phyloP scores from a whole-genome alignment of 2,113 vertebrate genomes.

The Albula glossodonta region DNA sequence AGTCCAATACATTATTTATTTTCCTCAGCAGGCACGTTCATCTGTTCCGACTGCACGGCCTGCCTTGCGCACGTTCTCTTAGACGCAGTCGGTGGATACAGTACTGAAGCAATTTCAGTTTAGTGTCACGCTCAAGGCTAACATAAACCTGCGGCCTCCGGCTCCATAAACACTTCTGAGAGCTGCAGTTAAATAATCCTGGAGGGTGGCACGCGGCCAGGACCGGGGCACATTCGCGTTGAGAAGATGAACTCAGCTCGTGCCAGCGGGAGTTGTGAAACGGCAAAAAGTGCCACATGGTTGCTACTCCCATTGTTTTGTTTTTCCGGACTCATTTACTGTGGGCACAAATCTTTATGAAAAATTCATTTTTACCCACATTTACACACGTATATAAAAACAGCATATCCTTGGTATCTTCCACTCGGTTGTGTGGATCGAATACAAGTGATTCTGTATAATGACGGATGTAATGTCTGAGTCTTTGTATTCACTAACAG shows the following conservation, averaged over 20 bases:
- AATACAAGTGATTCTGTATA: background rate
- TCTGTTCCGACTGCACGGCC: background rate
- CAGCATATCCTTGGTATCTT: background rate
- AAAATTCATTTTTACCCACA: too few relatives aligned
- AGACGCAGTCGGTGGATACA: background rate
- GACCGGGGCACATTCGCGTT: background rate
- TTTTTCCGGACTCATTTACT: background rate
- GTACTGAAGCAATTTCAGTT: background rate
- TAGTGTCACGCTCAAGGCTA: background rate
- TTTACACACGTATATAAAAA: background rate
- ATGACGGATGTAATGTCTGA: background rate
- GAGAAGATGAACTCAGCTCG: background rate
- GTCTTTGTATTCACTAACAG: background rate
- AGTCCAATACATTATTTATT: constrained; percentile 41
- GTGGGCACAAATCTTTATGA: background rate
- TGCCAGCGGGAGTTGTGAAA: background rate
- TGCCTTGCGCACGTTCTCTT: background rate
- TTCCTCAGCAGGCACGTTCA: background rate
- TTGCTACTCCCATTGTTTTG: background rate
- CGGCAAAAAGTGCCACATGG: background rate
- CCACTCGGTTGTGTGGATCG: background rate
- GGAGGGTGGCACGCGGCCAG: background rate
- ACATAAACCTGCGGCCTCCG: background rate
- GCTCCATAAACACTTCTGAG: background rate
- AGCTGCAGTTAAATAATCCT: background rate